Evolutionary conservation across 2,113 vertebrate genomes (phyloP).

Genomic region (Hipposideros armiger): DNA sequence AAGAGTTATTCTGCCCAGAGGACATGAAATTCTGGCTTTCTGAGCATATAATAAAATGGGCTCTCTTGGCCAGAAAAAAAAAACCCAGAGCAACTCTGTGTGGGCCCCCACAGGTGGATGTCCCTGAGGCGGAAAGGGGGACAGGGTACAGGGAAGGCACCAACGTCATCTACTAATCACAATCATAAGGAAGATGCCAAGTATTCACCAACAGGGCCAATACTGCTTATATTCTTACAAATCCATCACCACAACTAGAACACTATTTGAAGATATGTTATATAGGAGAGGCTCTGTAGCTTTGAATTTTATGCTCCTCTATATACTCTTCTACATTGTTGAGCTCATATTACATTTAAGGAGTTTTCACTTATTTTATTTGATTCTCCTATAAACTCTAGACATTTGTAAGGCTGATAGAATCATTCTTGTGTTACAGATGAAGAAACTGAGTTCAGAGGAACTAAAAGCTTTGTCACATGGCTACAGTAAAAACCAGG

Average conservation of each 20-base stretch:
- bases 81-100: not conserved
- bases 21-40: not conserved
- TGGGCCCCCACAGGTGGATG: not conserved
- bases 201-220: not conserved
- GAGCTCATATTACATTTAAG: not conserved
- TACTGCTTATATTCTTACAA: slow-evolving; percentile 1
- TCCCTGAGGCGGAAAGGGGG: not conserved
- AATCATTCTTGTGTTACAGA: not conserved
- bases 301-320: not conserved
- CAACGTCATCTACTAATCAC: not conserved
- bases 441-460: not conserved
- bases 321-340: not conserved
- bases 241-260: not conserved
- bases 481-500: not conserved
- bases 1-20: not conserved
- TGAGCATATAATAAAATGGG: not conserved
- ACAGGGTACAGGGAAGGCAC: not conserved
- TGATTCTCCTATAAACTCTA: not conserved
- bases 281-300: not conserved
- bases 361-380: not conserved
- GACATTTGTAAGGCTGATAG: not conserved
- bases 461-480: not conserved
- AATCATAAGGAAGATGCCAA: not conserved
- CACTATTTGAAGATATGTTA: not conserved
- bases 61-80: not conserved